phyloP scores from a whole-genome alignment of 2,797 vertebrate species.

The Manis crassicaudata region DNA sequence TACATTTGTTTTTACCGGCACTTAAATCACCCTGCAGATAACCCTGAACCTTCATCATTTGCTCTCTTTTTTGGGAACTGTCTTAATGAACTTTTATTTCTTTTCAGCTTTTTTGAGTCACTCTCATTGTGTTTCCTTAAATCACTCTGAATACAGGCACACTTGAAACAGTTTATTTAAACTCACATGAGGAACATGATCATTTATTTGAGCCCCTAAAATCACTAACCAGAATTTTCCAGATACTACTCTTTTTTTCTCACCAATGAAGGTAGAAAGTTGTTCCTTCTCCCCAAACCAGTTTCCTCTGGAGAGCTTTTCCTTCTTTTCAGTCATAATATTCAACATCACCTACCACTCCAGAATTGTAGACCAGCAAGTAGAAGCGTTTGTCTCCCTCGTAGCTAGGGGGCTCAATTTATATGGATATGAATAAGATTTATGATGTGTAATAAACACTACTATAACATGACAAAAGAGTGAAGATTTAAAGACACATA shows the following conservation, averaged over 20 bases:
- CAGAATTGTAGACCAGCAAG: slow-evolving; percentile 50
- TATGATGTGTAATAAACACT: slow-evolving; percentile 80
- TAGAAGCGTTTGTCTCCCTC: slow-evolving; percentile 53
- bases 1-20: not conserved
- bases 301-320: slow-evolving; percentile 12
- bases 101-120: not conserved
- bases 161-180: not conserved
- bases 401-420: slow-evolving; percentile 58
- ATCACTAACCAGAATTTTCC: not conserved
- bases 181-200: not conserved
- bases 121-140: not conserved
- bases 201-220: slow-evolving; percentile 23
- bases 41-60: not conserved
- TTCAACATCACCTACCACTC: slow-evolving; percentile 31
- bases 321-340: slow-evolving; percentile 32
- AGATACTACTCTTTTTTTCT: not conserved
- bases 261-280: not conserved
- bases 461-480: slow-evolving; percentile 78
- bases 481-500: slow-evolving; percentile 80
- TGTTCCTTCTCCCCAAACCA: not conserved
- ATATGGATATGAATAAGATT: slow-evolving; percentile 77
- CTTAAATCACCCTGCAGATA: not conserved
- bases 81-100: slow-evolving; percentile 39
- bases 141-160: not conserved
- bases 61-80: not conserved